Evolutionary conservation across 2,888 invertebrate genomes (phyloP).

Genomic region (Athripsodes cinereus): DNA sequence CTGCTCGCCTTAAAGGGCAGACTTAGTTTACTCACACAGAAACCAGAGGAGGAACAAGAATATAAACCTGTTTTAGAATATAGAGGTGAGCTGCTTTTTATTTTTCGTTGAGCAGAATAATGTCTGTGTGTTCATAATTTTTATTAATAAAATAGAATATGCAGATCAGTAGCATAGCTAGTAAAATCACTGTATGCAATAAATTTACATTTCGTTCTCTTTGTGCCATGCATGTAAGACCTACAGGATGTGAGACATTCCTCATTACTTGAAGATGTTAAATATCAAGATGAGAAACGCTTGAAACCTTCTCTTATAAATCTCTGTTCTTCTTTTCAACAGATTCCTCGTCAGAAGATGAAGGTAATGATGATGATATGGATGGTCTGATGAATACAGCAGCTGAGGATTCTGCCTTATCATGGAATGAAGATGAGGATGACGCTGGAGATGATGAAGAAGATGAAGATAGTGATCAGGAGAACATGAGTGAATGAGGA

Average conservation of each 20-base stretch:
- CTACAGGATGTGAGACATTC: no score
- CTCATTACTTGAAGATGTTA: no score
- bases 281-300: no score
- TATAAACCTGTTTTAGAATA: constrained; percentile 21
- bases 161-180: no score
- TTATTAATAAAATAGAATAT: no score
- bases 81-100: constrained; percentile 13
- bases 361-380: constrained; percentile 36
- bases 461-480: constrained; percentile 1
- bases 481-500: constrained; percentile 20
- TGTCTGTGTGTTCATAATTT: no score
- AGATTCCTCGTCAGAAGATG: constrained; percentile 45
- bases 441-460: constrained; percentile 17
- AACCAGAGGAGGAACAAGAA: constrained; percentile 29
- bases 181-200: no score
- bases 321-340: constrained; percentile 10
- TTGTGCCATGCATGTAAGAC: no score
- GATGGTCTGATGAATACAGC: constrained; percentile 36
- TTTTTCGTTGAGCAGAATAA: no score
- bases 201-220: no score
- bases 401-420: constrained; percentile 33
- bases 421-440: constrained; percentile 26
- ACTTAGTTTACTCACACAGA: constrained; percentile 35
- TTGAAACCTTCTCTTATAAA: no score
- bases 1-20: constrained; percentile 42